Base-by-base conservation (phyloP, 2,797 vertebrate genomes). In the Chiroxiphia lanceolata region DNA sequence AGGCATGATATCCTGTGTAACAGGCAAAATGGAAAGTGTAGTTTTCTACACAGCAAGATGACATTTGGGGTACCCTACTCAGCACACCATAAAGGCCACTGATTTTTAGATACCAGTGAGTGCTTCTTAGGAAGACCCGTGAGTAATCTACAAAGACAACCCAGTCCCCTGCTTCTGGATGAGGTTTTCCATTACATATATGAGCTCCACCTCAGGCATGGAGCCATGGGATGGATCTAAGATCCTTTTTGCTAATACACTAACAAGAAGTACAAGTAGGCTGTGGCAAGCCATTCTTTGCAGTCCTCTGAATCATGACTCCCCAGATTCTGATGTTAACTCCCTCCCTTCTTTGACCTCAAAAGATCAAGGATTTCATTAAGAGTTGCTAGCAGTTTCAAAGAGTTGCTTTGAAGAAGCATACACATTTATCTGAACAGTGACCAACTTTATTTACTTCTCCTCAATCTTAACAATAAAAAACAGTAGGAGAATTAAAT, bases 301-400 rank as follows among this genome's bases (percentile, higher is more conserved):
- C 50, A 60, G 33, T 34, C 22, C 33, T 75, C 57, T 21, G 6
- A 80, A 65, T 72, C 38, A 26, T 1, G 25, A 59, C 51, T 76
- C 22, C 33, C 27, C 31, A 51, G 64, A 45, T 44, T 38, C 42
- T 53, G 51, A 47, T 0, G 0, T 40, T 42, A 54, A 69, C 54
- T 69, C 16, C 9, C 14, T 18, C 51, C 59, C 20, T 20, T 11
- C 33, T 65, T 29, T 54, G 51, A 85, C 67, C 61, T 61, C 57
- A 85, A 34, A 83, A 84, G 29, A 53, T 34, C 36, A 65, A 63
- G 36, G 26, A 67, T 89, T 91, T 89, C 38, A 88, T 44, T 79
- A 27, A 16, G 48, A 71, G 40, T 85, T 5, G 29, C n/a, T 3
- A 74, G n/a, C 11, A 83, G n/a, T 36, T 79, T 61, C 65, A 84